Base-by-base conservation (phyloP, 2,113 vertebrate species). In the Tricholaema leucomelas region DNA sequence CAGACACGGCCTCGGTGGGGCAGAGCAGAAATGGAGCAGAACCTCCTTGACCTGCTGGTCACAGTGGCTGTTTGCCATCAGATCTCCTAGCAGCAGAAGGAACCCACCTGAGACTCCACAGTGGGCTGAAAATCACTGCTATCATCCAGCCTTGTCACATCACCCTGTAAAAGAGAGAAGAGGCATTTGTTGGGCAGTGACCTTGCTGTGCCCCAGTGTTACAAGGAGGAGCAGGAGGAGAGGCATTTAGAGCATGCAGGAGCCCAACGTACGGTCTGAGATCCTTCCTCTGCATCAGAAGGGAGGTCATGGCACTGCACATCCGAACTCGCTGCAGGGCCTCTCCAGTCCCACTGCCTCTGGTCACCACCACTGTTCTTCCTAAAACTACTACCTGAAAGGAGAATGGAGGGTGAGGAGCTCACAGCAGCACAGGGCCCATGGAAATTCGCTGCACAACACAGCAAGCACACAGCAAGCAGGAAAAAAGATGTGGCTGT, bases 301-400 rank as follows among this genome's bases (percentile, higher is more conserved):
- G 77, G 72, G 40, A 52, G 17, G 36, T 98, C 97, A 23, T 91
- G 91, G 9, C 88, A 90, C 25, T 86, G 96, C 27, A 89, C 94
- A 83, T 99, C 98, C 10, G 98, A 97, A 83, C 95, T 96, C 67
- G 95, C 91, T 63, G 95, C 91, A 66, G 97, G 95, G 82, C 90
- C 90, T 35, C 94, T 98, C 90, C 97, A 96, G 58, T 99, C 98
- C 92, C 93, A 96, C 87, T 95, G 95, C 64, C 96, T 96, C 72
- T 96, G 92, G 73, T 98, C 97, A 7, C 73, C 94, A 82, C 88
- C 85, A 52, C 82, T 93, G 85, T 97, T 98, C 95, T 97, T 99
- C 95, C 85, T 94, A 52, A 98, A 93, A 46, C 97, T 98, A 81
- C 97, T 98, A 60, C 96, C 99, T 99, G 95, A 82, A 96, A 92